These are phyloP conservation scores for Psilopogon haemacephalus DNA, from an alignment of 2,113 vertebrate genomes.

Conservation along the genomic window DNA sequence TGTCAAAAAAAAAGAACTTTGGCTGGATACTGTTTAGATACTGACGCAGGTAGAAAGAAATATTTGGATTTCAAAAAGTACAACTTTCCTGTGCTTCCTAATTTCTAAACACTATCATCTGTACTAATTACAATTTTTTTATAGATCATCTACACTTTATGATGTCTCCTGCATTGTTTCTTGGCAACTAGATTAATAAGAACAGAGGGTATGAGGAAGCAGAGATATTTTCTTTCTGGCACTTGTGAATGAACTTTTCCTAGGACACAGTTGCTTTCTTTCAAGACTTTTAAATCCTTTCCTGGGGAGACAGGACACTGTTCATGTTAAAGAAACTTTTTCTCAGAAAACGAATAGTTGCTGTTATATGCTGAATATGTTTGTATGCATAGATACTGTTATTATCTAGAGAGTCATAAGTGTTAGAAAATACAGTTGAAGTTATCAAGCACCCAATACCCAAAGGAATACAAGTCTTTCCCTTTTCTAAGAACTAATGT, in stretches of 20 bases:
- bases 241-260: not conserved
- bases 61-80: not conserved
- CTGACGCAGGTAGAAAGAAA: not conserved
- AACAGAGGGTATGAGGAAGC: not conserved
- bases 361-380: not conserved
- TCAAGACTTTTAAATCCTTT: not conserved
- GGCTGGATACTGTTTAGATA: not conserved
- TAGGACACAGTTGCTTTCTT: not conserved
- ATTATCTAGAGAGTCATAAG: not conserved
- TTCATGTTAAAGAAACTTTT: not conserved
- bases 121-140: not conserved
- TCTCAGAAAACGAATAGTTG: not conserved
- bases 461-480: not conserved
- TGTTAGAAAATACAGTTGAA: not conserved
- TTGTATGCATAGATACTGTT: not conserved
- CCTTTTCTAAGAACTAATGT: not conserved
- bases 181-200: not conserved
- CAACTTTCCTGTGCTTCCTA: not conserved
- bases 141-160: not conserved
- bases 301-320: not conserved
- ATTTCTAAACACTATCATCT: not conserved
- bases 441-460: not conserved
- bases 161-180: not conserved
- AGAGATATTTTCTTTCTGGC: not conserved
- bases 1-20: not conserved